These are phyloP conservation scores for Clytia hemisphaerica DNA, from an alignment of 30 jellyfish, hydroid and myxozoan species.

Conservation along the genomic window DNA sequence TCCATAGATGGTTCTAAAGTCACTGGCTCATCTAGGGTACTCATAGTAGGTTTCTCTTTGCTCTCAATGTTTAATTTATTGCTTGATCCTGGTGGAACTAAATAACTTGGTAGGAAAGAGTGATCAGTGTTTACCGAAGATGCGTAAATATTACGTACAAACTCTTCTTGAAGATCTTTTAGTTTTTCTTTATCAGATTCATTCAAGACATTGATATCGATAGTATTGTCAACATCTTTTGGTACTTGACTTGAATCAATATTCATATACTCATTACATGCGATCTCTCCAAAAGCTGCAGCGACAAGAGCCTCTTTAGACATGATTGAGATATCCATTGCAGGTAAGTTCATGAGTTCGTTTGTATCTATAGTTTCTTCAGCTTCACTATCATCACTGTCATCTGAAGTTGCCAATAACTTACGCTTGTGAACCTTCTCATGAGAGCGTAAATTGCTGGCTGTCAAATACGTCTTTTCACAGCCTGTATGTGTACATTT, in stretches of 20 bases:
- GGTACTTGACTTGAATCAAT: neutral
- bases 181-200: conserved; percentile 7
- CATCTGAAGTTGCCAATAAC: neutral
- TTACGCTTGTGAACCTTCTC: neutral
- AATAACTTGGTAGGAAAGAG: no score
- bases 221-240: neutral
- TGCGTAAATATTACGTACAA: neutral
- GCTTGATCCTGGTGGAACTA: no score
- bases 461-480: conserved; percentile 9
- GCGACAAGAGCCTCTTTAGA: neutral
- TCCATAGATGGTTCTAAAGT: conserved; percentile 28
- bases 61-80: neutral
- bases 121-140: no score
- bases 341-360: neutral
- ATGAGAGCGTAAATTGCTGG: conserved; percentile 13
- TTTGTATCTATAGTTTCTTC: neutral
- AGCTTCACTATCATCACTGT: neutral
- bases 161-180: conserved; percentile 19
- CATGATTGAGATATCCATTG: neutral
- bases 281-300: conserved; percentile 18
- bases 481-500: conserved; percentile 1
- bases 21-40: neutral
- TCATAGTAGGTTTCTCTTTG: neutral
- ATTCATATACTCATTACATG: conserved; percentile 9
- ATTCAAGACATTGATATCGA: neutral